Evolutionary conservation across 2,113 vertebrate genomes (phyloP), one percentile per base, ranked within the genome.

Genomic region (Nestor notabilis): DNA sequence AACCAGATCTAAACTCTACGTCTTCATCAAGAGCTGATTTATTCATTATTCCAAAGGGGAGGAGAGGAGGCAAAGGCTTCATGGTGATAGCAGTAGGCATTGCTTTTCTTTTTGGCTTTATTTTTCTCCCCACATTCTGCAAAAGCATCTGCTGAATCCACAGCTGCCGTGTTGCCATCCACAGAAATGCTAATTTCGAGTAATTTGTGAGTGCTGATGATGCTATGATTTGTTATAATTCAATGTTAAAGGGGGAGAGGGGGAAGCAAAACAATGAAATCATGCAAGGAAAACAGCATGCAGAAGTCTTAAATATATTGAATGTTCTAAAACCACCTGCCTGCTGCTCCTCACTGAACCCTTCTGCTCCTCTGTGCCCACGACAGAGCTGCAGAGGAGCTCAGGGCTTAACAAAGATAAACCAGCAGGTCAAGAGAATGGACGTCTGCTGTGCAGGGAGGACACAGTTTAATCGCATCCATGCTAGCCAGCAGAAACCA

Each of bases 351-450:
- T 31, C 16, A 8, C 8, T 16, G 52, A 74, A 23, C 19, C 5
- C 12, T 31, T 15, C 46, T 33, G 68, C 68, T 23, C 39, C 52
- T 18, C 24, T 7, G 12, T 19, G 53, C 25, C 39, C 0, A 0
- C 0, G 3, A 25, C 0, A 9, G 83, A 76, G 83, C 41, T 0
- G 2, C 35, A 12, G 35, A 50, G 19, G 23, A 33, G 50, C 6
- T 0, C 6, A 5, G 28, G 69, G n/a, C 7, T 75, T 13, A 23
- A 56, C 49, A 5, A 24, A 28, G 33, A 19, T 8, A 41, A 50
- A 16, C 5, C 2, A 0, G 5, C 1, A 3, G 8, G 10, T 6
- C 2, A 1, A 20, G 74, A 24, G 13, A 44, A 24, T 1, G 13
- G 44, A 41, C 0, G 1, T 9, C 56, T 39, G 82, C 37, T 12